Conservation (phyloP, 2,888 invertebrate species). For the Calephelis perditalis region DNA sequence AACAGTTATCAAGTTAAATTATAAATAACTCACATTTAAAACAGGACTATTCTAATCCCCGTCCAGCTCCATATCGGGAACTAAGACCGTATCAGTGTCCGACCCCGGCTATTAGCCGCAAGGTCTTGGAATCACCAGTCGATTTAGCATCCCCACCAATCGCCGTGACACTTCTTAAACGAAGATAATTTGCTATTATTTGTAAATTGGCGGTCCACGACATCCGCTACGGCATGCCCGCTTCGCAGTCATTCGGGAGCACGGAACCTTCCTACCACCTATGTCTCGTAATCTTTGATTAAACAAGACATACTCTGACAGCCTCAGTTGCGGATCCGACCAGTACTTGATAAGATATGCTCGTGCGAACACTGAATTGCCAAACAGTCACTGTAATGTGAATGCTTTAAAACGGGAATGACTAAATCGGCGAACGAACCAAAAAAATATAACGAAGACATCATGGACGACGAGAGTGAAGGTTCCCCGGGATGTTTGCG, state of each 20-base stretch:
- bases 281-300: conserved; percentile 44
- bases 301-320: conserved; percentile 54
- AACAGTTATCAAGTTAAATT: neutral
- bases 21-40: conserved; percentile 1
- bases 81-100: conserved; percentile 48
- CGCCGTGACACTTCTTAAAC: conserved; percentile 75
- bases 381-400: conserved; percentile 13
- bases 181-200: conserved; percentile 77
- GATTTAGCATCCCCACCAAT: conserved; percentile 76
- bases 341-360: conserved; percentile 71
- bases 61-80: conserved; percentile 48
- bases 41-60: conserved; percentile 43
- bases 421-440: conserved; percentile 54
- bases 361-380: conserved; percentile 46
- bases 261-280: conserved; percentile 55
- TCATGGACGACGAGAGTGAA: conserved; percentile 67
- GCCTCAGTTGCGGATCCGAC: conserved; percentile 47
- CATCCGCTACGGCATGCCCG: conserved; percentile 58
- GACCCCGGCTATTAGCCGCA: conserved; percentile 67
- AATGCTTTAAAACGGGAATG: conserved; percentile 36
- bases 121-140: conserved; percentile 71
- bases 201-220: conserved; percentile 72
- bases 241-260: conserved; percentile 64
- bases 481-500: conserved; percentile 57
- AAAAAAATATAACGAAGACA: conserved; percentile 69